Base-by-base conservation (phyloP, 2,888 invertebrate genomes). In the Sclerodermus sp. region DNA sequence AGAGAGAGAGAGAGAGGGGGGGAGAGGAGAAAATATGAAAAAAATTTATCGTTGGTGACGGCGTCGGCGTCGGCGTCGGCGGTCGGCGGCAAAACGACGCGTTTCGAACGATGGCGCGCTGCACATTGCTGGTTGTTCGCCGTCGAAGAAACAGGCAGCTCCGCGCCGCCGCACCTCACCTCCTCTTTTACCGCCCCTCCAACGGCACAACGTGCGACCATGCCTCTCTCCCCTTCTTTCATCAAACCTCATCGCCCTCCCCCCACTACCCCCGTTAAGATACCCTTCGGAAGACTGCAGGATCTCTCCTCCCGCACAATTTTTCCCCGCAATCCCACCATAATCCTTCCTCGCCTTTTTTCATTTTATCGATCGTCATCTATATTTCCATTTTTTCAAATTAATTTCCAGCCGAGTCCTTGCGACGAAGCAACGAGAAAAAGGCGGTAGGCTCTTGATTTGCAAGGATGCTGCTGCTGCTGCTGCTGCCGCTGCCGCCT, bases 81-180 rank as follows among this genome's bases (percentile, higher is more conserved):
- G 51, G 49, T 47, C 61, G 54, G 48, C 50, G 51, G 49, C 47
- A 60, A 53, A 49, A 51, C 66, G 71, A 70, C 55, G 63, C 67
- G 70, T 67, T 67, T 64, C 64, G 68, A 63, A 66, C 70, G 74
- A 68, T 66, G 66, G 71, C 74, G 74, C 70, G 70, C 65, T 62
- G 68, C 68, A 70, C 75, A 75, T 76, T 76, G 76, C 72, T 71
- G 68, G 69, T 55, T 76, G 75, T 71, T 70, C 68, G 68, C 55
- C 62, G 60, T 56, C 68, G 55, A 62, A 62, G 54, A 49, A 53
- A 56, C 51, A 41, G 45, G 48, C 58, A 49, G 43, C 42, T 12
- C 8, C 43, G 40, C 29, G 44, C 23, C 45, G 15, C 42, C 49
- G 43, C 41, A 34, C 18, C n/a, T 30, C 10, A 30, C 10, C 48